phyloP scores from a whole-genome alignment of 2,888 invertebrate species.

The Spodoptera exigua region DNA sequence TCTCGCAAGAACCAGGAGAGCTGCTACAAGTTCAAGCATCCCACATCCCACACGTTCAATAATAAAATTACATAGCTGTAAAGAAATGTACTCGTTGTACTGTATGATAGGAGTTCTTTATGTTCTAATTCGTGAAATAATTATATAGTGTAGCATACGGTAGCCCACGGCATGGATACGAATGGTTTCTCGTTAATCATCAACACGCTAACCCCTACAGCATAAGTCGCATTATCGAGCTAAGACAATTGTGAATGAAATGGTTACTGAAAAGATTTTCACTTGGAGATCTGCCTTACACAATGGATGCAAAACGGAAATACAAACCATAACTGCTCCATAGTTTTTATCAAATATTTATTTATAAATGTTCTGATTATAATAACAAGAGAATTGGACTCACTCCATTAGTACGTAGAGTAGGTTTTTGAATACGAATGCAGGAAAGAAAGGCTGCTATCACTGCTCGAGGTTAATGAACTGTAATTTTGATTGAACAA shows the following conservation, averaged over 20 bases:
- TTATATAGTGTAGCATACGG: slow-evolving; percentile 27
- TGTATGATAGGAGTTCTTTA: slow-evolving; percentile 1
- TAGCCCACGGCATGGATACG: slow-evolving; percentile 35
- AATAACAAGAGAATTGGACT: slow-evolving; percentile 2
- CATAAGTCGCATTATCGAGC: not conserved
- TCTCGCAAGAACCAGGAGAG: slow-evolving; percentile 10
- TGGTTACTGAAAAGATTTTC: not conserved
- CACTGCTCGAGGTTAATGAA: slow-evolving; percentile 36
- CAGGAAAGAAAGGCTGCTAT: slow-evolving; percentile 40
- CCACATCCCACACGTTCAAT: slow-evolving; percentile 1
- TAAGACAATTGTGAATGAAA: not conserved
- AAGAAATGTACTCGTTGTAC: not conserved
- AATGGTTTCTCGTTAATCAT: slow-evolving; percentile 34
- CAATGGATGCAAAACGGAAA: slow-evolving; percentile 14
- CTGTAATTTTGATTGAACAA: slow-evolving; percentile 29
- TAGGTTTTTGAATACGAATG: slow-evolving; percentile 2
- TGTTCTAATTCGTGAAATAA: slow-evolving; percentile 30
- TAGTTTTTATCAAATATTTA: slow-evolving; percentile 25
- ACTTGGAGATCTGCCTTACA: not conserved
- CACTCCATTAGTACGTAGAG: slow-evolving; percentile 2
- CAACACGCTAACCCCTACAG: slow-evolving; percentile 4
- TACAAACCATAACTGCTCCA: slow-evolving; percentile 19
- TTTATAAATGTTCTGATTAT: not conserved
- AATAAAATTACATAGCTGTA: not conserved
- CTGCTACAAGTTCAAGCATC: slow-evolving; percentile 7